phyloP scores from a whole-genome alignment of 2,113 vertebrate genomes.

The Apistogramma diplotaenia region DNA sequence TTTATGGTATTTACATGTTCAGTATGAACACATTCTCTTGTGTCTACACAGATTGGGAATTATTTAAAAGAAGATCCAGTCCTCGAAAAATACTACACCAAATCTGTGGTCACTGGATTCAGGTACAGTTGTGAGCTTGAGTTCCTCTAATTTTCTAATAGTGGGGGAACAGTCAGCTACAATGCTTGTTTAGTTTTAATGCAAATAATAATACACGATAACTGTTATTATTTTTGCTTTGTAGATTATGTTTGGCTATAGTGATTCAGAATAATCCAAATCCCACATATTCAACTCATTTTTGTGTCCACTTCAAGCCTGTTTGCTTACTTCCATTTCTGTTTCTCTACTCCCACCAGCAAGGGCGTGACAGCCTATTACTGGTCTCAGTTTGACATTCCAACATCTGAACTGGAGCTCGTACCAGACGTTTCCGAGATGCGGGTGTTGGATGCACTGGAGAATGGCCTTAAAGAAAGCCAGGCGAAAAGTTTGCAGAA shows the following conservation, averaged over 20 bases:
- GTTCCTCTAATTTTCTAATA: neutral
- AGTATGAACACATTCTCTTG: neutral
- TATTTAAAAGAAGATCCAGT: constrained; percentile 60
- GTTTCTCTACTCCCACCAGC: constrained; percentile 45
- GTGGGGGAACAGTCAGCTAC: neutral
- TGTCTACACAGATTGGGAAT: constrained; percentile 65
- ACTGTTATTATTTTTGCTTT: neutral
- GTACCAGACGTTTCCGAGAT: constrained; percentile 69
- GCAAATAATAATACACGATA: no score
- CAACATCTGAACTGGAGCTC: constrained; percentile 45
- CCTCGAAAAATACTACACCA: constrained; percentile 68
- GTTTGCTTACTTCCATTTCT: neutral
- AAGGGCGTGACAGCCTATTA: constrained; percentile 75
- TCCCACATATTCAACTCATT: neutral
- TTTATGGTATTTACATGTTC: constrained; percentile 16
- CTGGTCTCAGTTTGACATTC: constrained; percentile 76
- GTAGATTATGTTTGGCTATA: neutral
- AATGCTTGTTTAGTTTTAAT: no score
- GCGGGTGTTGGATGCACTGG: constrained; percentile 59
- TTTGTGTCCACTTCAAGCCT: neutral
- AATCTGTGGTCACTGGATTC: constrained; percentile 74
- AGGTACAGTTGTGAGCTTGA: constrained; percentile 59
- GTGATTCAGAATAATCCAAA: neutral
- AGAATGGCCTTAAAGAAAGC: constrained; percentile 22
- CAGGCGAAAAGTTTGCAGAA: rapidly evolving